Conservation (phyloP, 2,113 vertebrate species). For the Pygoscelis adeliae region DNA sequence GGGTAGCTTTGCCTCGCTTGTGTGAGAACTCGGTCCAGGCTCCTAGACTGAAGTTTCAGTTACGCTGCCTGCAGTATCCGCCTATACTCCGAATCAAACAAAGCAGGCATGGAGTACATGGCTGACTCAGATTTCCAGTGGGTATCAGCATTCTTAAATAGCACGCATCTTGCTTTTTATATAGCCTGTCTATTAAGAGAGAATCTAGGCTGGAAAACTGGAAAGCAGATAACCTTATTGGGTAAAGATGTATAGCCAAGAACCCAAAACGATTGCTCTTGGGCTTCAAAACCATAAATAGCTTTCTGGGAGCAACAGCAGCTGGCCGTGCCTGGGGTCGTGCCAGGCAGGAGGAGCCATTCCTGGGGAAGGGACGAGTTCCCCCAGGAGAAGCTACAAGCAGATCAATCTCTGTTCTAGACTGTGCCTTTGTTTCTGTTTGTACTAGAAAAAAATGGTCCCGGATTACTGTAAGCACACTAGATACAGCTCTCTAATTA, state of each 20-base stretch:
- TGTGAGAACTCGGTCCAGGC: not conserved
- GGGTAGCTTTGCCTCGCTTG: not conserved
- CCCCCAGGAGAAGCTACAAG: not conserved
- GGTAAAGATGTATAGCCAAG: not conserved
- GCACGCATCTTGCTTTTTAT: not conserved
- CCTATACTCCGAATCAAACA: not conserved
- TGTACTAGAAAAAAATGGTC: not conserved
- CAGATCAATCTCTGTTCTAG: not conserved
- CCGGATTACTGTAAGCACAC: not conserved
- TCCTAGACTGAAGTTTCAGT: not conserved
- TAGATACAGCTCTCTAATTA: not conserved
- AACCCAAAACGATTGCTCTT: not conserved
- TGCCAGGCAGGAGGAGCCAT: not conserved
- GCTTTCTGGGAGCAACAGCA: not conserved
- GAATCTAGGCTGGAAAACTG: not conserved
- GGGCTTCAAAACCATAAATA: not conserved
- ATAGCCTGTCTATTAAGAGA: not conserved
- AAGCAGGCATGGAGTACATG: rapidly evolving
- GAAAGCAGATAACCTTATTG: not conserved
- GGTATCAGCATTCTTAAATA: not conserved
- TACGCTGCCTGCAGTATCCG: rapidly evolving
- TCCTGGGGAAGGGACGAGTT: not conserved
- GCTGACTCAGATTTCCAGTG: not conserved
- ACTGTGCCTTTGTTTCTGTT: not conserved
- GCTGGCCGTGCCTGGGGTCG: not conserved